Evolutionary conservation across 2,888 invertebrate genomes (phyloP).

Genomic region (Tipula vernalis): DNA sequence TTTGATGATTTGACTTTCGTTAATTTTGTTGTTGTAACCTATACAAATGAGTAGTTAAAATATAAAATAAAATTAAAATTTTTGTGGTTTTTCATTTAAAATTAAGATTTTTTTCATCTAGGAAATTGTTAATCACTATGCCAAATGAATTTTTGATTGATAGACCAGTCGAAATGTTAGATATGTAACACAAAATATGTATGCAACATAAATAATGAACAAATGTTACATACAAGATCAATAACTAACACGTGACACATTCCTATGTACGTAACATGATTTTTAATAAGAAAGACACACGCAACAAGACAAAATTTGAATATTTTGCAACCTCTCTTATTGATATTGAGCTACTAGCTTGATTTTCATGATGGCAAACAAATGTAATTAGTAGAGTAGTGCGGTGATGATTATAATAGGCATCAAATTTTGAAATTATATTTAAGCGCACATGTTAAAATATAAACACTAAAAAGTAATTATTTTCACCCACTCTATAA

Average conservation of each 20-base stretch:
- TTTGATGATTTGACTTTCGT: constrained; percentile 35
- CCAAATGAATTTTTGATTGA: not conserved
- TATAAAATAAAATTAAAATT: not conserved
- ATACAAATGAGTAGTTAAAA: constrained; percentile 17
- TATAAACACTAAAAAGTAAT: not conserved
- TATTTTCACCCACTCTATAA: not conserved
- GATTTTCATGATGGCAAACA: too few relatives aligned
- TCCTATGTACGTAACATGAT: not conserved
- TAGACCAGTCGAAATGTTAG: not conserved
- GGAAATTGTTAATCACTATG: not conserved
- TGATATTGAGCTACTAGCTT: too few relatives aligned
- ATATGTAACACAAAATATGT: not conserved
- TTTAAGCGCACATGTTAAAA: not conserved
- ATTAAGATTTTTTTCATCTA: not conserved
- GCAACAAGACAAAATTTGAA: not conserved
- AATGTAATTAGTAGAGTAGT: too few relatives aligned
- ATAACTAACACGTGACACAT: too few relatives aligned
- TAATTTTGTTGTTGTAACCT: constrained; percentile 40
- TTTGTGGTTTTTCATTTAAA: not conserved
- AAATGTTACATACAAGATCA: too few relatives aligned
- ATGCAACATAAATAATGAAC: too few relatives aligned
- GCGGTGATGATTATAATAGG: not conserved
- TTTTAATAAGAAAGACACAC: not conserved
- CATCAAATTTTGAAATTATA: not conserved
- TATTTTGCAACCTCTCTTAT: too few relatives aligned